A percentile compares a stretch with the other conserved stretches of the same genome.
Evolutionary conservation across 1,140 invertebrate species (phyloP).

Genomic region (Chymomyza costata): DNA sequence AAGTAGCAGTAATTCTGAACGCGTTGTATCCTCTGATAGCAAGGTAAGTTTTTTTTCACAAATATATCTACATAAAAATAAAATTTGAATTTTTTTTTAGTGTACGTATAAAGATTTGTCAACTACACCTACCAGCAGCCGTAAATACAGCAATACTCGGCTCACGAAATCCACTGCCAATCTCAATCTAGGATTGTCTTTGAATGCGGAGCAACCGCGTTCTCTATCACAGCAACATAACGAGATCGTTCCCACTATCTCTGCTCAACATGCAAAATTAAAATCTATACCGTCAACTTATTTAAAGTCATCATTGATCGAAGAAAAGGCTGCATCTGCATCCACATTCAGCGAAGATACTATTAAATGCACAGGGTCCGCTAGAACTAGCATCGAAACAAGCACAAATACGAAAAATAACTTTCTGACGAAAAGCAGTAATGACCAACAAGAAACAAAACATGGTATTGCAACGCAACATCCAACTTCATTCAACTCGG

Average conservation of each 20-base stretch:
- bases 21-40: constrained; percentile 66
- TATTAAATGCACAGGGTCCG: constrained; percentile 16
- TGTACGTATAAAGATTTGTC: constrained; percentile 68
- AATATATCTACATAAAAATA: too few species aligned
- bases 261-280: constrained; percentile 25
- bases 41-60: too few species aligned
- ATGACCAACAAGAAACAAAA: neutral
- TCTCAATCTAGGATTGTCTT: constrained; percentile 57
- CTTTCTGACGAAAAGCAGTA: constrained; percentile 6
- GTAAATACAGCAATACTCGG: constrained; percentile 59
- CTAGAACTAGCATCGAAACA: constrained; percentile 54
- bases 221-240: too few species aligned
- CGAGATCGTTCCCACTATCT: too few species aligned
- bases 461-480: constrained; percentile 7
- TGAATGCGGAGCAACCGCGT: too few species aligned
- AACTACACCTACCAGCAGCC: constrained; percentile 69
- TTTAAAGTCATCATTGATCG: constrained; percentile 14
- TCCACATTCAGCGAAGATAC: constrained; percentile 13
- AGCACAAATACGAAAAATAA: constrained; percentile 70
- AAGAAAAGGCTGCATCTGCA: constrained; percentile 18
- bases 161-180: constrained; percentile 74
- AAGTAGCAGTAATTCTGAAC: constrained; percentile 49
- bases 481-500: constrained; percentile 46
- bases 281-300: constrained; percentile 7
- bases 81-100: constrained; percentile 11